Evolutionary conservation across 37 sponge, comb jelly and placozoan genomes (phyloP).

Genomic region (Haliclona indistincta): DNA sequence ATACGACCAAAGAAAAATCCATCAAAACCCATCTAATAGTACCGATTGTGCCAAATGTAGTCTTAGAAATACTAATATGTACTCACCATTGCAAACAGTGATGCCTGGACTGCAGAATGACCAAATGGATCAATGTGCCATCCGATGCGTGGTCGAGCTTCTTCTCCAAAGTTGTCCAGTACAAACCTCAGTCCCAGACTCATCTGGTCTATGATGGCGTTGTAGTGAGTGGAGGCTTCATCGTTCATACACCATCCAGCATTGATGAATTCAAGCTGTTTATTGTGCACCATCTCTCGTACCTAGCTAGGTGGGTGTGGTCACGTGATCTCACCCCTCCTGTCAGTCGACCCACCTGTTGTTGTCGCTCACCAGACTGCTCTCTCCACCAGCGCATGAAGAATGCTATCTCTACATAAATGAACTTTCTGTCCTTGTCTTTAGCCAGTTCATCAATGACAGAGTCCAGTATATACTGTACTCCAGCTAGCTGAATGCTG

Average conservation of each 20-base stretch:
- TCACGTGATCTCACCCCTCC: not conserved
- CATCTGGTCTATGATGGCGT: conserved; percentile 96
- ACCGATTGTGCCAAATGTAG: not conserved
- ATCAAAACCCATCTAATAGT: conserved; percentile 78
- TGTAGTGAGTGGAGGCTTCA: conserved; percentile 91
- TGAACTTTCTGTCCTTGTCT: conserved; percentile 69
- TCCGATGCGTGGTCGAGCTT: conserved; percentile 53
- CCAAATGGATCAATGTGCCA: conserved; percentile 93
- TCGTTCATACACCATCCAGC: conserved; percentile 99
- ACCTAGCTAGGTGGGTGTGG: conserved; percentile 13
- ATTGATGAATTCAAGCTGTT: conserved; percentile 94
- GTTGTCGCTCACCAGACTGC: conserved; percentile 52
- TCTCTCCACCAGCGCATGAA: conserved; percentile 84
- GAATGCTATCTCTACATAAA: conserved; percentile 90
- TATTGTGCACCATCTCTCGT: conserved; percentile 53
- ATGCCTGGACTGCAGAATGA: conserved; percentile 13
- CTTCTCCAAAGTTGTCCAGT: not conserved
- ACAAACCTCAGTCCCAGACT: conserved; percentile 34
- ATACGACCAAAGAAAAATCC: conserved; percentile 94
- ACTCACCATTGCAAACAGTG: not conserved
- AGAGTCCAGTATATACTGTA: conserved; percentile 84
- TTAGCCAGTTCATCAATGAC: conserved; percentile 68
- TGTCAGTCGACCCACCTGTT: conserved; percentile 18
- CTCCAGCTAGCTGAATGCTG: conserved; percentile 56
- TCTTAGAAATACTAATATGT: not conserved